Evolutionary conservation across 2,113 vertebrate species (phyloP).

Genomic region (Origma solitaria): DNA sequence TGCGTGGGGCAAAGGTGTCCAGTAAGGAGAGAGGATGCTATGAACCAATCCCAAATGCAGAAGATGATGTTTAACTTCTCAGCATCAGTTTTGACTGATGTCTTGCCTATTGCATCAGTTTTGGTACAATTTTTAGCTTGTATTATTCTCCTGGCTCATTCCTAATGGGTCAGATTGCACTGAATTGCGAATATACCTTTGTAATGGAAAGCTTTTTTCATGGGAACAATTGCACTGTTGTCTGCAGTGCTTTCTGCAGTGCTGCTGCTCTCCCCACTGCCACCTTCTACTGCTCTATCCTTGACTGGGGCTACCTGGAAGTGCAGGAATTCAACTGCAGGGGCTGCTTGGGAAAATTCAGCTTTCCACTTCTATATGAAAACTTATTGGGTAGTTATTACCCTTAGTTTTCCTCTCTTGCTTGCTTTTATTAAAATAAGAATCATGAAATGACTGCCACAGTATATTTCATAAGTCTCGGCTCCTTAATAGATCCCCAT

Average conservation of each 20-base stretch:
- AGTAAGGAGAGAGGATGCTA: neutral
- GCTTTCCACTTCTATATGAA: neutral
- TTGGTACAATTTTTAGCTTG: neutral
- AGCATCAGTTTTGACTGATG: neutral
- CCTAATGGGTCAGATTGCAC: neutral
- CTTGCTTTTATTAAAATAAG: conserved; percentile 6
- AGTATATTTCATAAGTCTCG: neutral
- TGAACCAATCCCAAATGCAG: neutral
- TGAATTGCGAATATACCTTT: neutral
- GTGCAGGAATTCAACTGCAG: neutral
- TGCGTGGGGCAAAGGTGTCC: neutral
- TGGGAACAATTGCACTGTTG: neutral
- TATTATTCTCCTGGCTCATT: neutral
- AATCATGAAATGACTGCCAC: neutral
- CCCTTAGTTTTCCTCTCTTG: neutral
- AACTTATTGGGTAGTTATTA: neutral
- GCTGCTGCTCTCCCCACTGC: neutral
- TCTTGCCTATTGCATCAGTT: neutral
- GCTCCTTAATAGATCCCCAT: neutral
- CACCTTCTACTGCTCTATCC: neutral
- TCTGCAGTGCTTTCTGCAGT: neutral
- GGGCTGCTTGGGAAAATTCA: neutral
- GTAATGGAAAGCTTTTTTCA: neutral
- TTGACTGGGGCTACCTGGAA: neutral
- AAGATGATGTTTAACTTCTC: neutral